Evolutionary conservation across 2,888 invertebrate species (phyloP), one percentile per base, ranked within the genome.

Genomic region (Anthophora plumipes): DNA sequence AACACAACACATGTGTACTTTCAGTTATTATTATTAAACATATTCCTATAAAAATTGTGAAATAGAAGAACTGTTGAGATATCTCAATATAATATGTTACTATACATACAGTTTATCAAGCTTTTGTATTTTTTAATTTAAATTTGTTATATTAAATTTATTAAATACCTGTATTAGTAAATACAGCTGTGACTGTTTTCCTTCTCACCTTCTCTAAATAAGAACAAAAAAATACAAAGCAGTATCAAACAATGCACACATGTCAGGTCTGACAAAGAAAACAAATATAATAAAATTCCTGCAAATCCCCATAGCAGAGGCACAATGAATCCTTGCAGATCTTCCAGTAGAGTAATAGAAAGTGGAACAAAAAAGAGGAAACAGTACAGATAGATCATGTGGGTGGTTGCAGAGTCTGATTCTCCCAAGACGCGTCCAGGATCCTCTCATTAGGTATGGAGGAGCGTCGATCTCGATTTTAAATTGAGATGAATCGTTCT

Each of bases 401-500:
- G 22, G 52, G n/a, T 22, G 50, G 48, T 48, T 63, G 63, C 14
- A 22, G 46, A 9, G 7, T n/a, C 11, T 9, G 31, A 4, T 25
- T 46, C 39, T 39, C 41, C 41, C 0, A 54, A 11, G 48, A 43
- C 73, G 50, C 22, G 60, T 68, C 50, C 61, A 75, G 83, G 84
- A 85, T 84, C 71, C 89, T 93, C 90, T 93, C 90, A 92, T 93
- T 91, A 88, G 80, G 88, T 90, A 92, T 91, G 90, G 91, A 91
- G 84, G 91, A 90, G 90, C 85, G 81, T 80, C 43, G 85, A 90
- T 90, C 91, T 87, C 87, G 87, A 88, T 85, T n/a, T 70, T 61
- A 91, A 93, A 93, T 93, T 90, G 90, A 93, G 91, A 93, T 90
- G 89, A 92, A 93, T 93, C 82, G 90, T 12, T 72, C 82, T n/a